A percentile compares a stretch with the other conserved stretches of the same genome.
These are phyloP conservation scores for Lasiommata megera DNA, from an alignment of 2,888 invertebrate species.

Conservation along the genomic window DNA sequence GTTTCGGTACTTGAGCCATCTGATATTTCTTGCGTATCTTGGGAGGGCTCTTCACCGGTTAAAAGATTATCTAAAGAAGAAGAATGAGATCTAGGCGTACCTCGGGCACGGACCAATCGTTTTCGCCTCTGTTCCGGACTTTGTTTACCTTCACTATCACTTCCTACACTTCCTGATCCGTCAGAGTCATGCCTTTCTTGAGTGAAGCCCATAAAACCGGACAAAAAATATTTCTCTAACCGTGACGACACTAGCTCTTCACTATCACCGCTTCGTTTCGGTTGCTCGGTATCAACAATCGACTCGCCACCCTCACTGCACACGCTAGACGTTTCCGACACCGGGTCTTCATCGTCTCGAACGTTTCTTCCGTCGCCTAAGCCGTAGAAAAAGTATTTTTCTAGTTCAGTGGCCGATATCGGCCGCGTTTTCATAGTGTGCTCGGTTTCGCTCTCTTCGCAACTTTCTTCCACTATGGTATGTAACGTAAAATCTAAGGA, in stretches of 20 bases:
- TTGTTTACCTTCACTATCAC: conserved; percentile 93
- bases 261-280: conserved; percentile 81
- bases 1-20: conserved; percentile 90
- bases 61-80: conserved; percentile 90
- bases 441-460: conserved; percentile 95
- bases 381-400: conserved; percentile 95
- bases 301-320: conserved; percentile 92
- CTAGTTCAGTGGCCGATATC: conserved; percentile 90
- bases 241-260: conserved; percentile 91
- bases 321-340: conserved; percentile 92
- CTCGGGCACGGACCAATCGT: conserved; percentile 89
- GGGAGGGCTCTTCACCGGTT: conserved; percentile 81
- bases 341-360: conserved; percentile 82
- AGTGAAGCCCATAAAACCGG: conserved; percentile 91
- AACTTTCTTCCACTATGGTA: conserved; percentile 96
- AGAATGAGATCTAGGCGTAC: conserved; percentile 91
- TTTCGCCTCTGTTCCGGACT: conserved; percentile 93
- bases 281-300: conserved; percentile 81
- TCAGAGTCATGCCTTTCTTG: conserved; percentile 89
- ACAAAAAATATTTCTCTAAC: conserved; percentile 93
- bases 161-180: conserved; percentile 93
- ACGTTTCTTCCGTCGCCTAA: conserved; percentile 86
- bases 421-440: conserved; percentile 83
- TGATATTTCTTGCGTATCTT: conserved; percentile 81
- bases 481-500: conserved; percentile 94